phyloP scores from a whole-genome alignment of 2,888 invertebrate genomes.

The Cantharis rufa region DNA sequence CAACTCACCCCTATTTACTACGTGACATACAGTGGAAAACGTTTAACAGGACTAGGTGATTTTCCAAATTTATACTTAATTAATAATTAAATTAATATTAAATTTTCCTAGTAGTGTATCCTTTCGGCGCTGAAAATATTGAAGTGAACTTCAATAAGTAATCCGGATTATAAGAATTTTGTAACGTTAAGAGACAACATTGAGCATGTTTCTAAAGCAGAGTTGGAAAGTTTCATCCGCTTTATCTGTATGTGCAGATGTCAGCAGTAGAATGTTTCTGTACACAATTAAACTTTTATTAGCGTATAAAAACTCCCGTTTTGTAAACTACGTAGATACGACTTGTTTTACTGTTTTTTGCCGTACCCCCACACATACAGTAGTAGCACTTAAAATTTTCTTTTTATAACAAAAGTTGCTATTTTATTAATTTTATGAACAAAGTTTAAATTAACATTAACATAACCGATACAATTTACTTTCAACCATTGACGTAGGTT shows the following conservation, averaged over 20 bases:
- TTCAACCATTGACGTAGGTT: not conserved
- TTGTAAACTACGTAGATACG: slow-evolving; percentile 41
- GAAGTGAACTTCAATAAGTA: not conserved
- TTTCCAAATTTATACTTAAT: not conserved
- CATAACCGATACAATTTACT: not conserved
- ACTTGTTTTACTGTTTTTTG: slow-evolving; percentile 39
- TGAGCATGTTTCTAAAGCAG: slow-evolving; percentile 32
- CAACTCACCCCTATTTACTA: slow-evolving; percentile 19
- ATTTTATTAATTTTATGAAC: not conserved
- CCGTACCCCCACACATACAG: slow-evolving; percentile 30
- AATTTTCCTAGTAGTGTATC: not conserved
- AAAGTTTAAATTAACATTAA: not conserved
- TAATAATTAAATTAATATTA: not conserved
- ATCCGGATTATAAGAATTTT: slow-evolving; percentile 1
- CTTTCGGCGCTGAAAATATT: slow-evolving; percentile 4
- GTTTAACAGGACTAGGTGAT: not conserved
- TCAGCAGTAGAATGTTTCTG: slow-evolving; percentile 40
- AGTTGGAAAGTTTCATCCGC: slow-evolving; percentile 31
- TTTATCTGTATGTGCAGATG: slow-evolving; percentile 43
- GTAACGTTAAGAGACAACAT: slow-evolving; percentile 26
- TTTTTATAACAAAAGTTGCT: slow-evolving; percentile 2
- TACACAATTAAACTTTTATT: slow-evolving; percentile 47
- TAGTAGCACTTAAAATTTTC: slow-evolving; percentile 24
- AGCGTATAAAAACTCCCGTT: slow-evolving; percentile 42
- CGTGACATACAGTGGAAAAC: slow-evolving; percentile 21